Evolutionary conservation across 2,888 invertebrate species (phyloP), one percentile per base, ranked within the genome.

Genomic region (Portevinia maculata): DNA sequence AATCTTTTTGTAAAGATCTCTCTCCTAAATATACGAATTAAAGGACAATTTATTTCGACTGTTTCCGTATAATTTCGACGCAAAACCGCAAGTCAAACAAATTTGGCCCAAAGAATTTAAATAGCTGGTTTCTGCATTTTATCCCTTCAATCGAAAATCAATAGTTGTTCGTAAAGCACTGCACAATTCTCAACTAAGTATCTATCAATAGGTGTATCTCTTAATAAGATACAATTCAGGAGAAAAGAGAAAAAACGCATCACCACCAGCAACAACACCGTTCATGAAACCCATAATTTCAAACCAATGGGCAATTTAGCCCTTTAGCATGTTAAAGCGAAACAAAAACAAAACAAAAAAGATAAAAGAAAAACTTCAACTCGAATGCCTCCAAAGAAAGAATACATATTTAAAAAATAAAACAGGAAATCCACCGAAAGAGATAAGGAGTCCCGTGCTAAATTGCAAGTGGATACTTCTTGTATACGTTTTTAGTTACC

Each of bases 241-340:
- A 44, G 48, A 60, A 34, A 50, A 53, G 52, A 15, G 59, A 52
- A 60, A 52, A 75, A 65, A 79, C 30, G 64, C 50, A 50, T 52
- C 28, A 79, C 41, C 48, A 44, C 46, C 57, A 53, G 67, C 64
- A 60, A 79, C 52, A 48, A 21, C 64, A 64, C 46, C 53, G 50
- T 79, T 84, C 85, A 85, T 86, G 88, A 88, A 90, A 89, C 89
- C 89, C 89, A 89, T 90, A 90, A 91, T 90, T 90, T 90, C 86
- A 87, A 90, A 88, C 89, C 90, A 91, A 89, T 90, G 89, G 88
- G 88, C 89, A 90, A 90, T 90, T 90, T 89, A 88, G 88, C 89
- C 90, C 90, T 89, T 89, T 88, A 89, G 90, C 90, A 87, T 87
- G 87, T 88, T 88, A 30, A 62, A 70, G 34, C 24, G 67, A 83